Evolutionary conservation across 2,113 vertebrate species (phyloP).

Genomic region (Peromyscus californicus): DNA sequence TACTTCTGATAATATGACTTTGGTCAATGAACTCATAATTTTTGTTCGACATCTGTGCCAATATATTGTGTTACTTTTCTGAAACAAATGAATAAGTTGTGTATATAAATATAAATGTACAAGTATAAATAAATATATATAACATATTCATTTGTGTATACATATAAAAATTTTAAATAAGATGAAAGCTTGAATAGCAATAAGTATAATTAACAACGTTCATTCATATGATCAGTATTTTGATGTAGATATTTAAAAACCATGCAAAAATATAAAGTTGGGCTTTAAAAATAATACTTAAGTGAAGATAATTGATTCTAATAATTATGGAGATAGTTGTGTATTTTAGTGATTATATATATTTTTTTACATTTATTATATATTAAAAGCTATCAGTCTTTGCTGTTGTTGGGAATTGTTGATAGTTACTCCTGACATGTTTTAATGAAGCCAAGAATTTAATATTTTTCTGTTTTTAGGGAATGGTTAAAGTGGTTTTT

Average conservation of each 20-base stretch:
- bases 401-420: background rate
- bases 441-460: background rate
- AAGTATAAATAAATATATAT: background rate
- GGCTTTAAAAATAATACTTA: conserved; percentile 8
- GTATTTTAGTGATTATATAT: background rate
- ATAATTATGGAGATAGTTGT: background rate
- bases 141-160: too few relatives aligned
- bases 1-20: conserved; percentile 8
- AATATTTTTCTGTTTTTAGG: background rate
- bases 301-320: background rate
- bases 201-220: background rate
- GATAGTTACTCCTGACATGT: background rate
- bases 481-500: background rate
- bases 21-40: conserved; percentile 12
- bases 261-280: background rate
- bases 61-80: background rate
- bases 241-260: background rate
- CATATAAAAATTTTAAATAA: conserved; percentile 4
- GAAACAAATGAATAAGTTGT: conserved; percentile 22
- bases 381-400: background rate
- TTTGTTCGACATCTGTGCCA: conserved; percentile 28
- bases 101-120: too few relatives aligned
- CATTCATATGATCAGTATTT: conserved; percentile 14
- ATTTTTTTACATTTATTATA: background rate
- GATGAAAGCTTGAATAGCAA: background rate